Evolutionary conservation across 2,888 invertebrate species (phyloP), one percentile per base, ranked within the genome.

Genomic region (Zygogramma bicolorata): DNA sequence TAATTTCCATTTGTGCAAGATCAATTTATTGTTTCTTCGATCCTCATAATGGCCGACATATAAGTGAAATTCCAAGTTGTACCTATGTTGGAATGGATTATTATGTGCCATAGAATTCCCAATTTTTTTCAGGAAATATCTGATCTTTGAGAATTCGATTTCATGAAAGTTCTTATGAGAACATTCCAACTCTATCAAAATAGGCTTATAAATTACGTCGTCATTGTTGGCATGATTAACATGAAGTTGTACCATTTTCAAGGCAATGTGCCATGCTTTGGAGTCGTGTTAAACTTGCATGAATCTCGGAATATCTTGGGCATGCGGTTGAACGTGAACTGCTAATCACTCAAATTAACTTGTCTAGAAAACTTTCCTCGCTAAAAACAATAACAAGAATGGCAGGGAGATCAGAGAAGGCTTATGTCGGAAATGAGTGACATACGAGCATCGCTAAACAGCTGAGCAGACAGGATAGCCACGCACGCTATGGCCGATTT

Each of bases 371-470:
- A 42, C 49, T 46, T 58, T 58, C 25, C 46, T 25, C 31, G 31
- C 65, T 71, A 65, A 74, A 67, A 70, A 71, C 71, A 71, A 71
- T 71, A 71, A 71, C 71, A 38, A 59, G 46, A 74, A 72, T 71
- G 60, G 72, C 65, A 77, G 67, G 68, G 75, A 78, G 76, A 80
- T 80, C 79, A 81, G 79, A 83, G 81, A 79, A 79, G 81, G 82
- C 79, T 79, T 80, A 81, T 82, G 86, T 87, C 86, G 87, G 87
- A 87, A 87, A 87, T 87, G 87, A 87, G 85, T 87, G 87, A 87
- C 87, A 87, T 86, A 87, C 86, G 87, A 87, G 86, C 84, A 84
- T 85, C 85, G 84, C 86, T 87, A 87, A 87, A 86, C 87, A 87
- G 87, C 87, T 87, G 87, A 87, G 84, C 86, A 85, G 85, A 86